These are phyloP conservation scores for Napeogenes inachia DNA, from an alignment of 2,888 invertebrate genomes.

Conservation along the genomic window DNA sequence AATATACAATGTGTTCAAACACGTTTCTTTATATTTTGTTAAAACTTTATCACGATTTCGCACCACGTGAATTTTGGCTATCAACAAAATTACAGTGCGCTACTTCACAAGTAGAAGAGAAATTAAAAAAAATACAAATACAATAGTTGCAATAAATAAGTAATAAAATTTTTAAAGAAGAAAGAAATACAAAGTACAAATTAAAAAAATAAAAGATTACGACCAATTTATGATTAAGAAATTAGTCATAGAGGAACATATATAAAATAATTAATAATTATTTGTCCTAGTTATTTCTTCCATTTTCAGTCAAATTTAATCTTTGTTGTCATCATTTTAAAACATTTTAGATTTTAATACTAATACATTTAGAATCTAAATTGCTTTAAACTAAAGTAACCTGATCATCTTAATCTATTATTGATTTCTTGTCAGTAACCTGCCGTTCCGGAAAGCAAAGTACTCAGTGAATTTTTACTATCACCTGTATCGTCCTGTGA, in stretches of 20 bases:
- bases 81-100: slow-evolving; percentile 1
- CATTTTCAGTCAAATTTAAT: too few species aligned
- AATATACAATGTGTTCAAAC: too few species aligned
- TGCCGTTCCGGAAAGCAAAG: background rate
- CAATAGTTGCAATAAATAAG: background rate
- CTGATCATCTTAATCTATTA: background rate
- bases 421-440: slow-evolving; percentile 2
- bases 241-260: background rate
- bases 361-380: background rate
- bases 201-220: slow-evolving; percentile 1
- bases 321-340: too few species aligned
- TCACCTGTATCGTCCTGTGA: background rate
- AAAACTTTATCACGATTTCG: background rate
- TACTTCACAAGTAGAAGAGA: background rate
- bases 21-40: background rate
- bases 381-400: background rate
- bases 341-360: background rate
- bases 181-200: slow-evolving; percentile 2
- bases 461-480: background rate
- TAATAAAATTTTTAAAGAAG: background rate
- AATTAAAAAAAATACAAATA: background rate
- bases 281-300: too few species aligned
- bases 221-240: slow-evolving; percentile 3
- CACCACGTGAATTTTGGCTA: background rate
- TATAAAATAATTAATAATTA: too few species aligned